Evolutionary conservation across 2,797 vertebrate genomes (phyloP).

Genomic region (Spinus olivaceus): DNA sequence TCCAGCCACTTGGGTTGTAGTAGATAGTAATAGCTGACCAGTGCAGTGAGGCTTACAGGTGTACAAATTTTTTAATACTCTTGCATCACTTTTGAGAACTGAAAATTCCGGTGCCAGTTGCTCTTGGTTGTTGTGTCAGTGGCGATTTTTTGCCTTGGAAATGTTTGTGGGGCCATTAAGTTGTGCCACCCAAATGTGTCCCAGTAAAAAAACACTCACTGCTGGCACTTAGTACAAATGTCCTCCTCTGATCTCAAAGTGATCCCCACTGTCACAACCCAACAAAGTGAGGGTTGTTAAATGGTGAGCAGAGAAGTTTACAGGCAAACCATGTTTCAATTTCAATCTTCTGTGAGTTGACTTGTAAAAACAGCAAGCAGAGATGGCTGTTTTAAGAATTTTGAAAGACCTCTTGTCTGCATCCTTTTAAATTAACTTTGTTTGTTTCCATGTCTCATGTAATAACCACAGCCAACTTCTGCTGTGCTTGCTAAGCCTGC

Average conservation of each 20-base stretch:
- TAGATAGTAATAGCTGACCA: not conserved
- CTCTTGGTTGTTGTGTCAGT: not conserved
- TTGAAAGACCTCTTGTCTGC: not conserved
- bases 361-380: not conserved
- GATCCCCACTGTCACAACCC: not conserved
- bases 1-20: not conserved
- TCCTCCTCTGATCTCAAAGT: not conserved
- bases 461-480: not conserved
- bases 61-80: not conserved
- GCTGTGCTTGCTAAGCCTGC: not conserved
- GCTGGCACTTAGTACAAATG: not conserved
- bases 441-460: not conserved
- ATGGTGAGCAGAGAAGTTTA: not conserved
- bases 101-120: not conserved
- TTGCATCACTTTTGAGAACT: not conserved
- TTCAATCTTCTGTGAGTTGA: not conserved
- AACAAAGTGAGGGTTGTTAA: not conserved
- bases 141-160: not conserved
- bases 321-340: not conserved
- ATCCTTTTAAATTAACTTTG: not conserved
- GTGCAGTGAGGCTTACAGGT: not conserved
- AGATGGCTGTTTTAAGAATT: not conserved
- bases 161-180: not conserved
- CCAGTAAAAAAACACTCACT: not conserved
- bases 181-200: not conserved